Base-by-base conservation (phyloP, 2,888 invertebrate genomes). In the Yponomeuta plumbellus region DNA sequence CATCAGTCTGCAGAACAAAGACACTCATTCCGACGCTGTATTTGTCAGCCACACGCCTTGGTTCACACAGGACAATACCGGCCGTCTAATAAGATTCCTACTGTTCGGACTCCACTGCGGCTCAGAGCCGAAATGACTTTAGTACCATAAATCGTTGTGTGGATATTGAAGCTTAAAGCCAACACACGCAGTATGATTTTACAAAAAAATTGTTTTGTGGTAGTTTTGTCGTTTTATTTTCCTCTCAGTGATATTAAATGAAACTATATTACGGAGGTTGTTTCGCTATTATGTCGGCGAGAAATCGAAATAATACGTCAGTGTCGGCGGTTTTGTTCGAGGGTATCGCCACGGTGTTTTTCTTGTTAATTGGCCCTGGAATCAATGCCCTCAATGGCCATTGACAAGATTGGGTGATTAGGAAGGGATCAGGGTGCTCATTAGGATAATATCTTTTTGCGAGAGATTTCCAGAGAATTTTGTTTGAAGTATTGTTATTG, bases 281-380 rank as follows among this genome's bases (percentile, higher is more conserved):
- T 68, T 68, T 63, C 63, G 61, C 67, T 67, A 75, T 76, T 79
- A 76, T 80, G 78, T 71, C 71, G 74, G 72, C 71, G 74, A 73
- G 77, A 80, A 81, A 85, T 83, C 77, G 83, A 77, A 82, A 83
- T 81, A 85, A 89, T 88, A 80, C 75, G 76, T 88, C 85, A 83
- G 73, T 80, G 84, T 83, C 84, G 68, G 84, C 68, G 65, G 71
- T 69, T 74, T 83, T 82, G 84, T 83, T 81, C 75, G 72, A 76
- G 72, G 68, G 74, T 78, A 86, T 81, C 77, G 75, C 74, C 44
- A 80, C 74, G 80, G 80, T 88, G 87, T 88, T 88, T 85, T 87
- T 86, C 85, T 84, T 80, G 78, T 80, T 90, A 90, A 90, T 90
- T 89, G 88, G 87, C 75, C 79, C 76, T 87, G 84, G 80, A 86